phyloP scores from a whole-genome alignment of 1,140 invertebrate genomes.

The Drosophila novamexicana region DNA sequence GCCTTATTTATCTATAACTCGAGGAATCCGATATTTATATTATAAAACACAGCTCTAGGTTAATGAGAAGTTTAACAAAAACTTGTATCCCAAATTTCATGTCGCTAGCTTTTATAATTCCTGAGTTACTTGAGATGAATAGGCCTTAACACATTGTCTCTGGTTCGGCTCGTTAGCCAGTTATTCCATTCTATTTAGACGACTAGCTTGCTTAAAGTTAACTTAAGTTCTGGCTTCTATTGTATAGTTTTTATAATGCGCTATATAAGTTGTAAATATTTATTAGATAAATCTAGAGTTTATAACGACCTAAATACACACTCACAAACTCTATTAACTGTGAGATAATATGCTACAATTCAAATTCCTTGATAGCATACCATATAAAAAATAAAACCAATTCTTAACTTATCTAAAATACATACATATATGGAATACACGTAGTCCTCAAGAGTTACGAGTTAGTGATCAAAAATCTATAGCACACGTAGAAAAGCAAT shows the following conservation, averaged over 20 bases:
- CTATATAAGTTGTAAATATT: background rate
- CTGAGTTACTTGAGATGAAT: background rate
- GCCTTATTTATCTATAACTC: background rate
- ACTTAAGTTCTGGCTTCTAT: no score
- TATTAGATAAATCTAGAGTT: background rate
- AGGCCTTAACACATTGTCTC: background rate
- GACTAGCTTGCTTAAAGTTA: no score
- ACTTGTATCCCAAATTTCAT: background rate
- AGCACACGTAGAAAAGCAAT: no score
- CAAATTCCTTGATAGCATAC: background rate
- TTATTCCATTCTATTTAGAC: no score
- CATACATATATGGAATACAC: background rate
- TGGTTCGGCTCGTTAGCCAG: no score
- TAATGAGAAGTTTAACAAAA: no score
- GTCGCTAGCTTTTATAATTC: background rate
- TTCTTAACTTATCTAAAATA: no score
- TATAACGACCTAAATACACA: background rate
- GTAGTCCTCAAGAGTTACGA: background rate
- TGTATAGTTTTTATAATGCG: no score
- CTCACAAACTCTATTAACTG: background rate
- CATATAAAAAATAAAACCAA: no score
- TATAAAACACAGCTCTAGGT: no score
- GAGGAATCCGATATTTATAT: no score
- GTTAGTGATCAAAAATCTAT: background rate
- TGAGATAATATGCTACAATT: background rate